These are phyloP conservation scores for Botia almorhae DNA, from an alignment of 2,797 vertebrate genomes.

Conservation along the genomic window DNA sequence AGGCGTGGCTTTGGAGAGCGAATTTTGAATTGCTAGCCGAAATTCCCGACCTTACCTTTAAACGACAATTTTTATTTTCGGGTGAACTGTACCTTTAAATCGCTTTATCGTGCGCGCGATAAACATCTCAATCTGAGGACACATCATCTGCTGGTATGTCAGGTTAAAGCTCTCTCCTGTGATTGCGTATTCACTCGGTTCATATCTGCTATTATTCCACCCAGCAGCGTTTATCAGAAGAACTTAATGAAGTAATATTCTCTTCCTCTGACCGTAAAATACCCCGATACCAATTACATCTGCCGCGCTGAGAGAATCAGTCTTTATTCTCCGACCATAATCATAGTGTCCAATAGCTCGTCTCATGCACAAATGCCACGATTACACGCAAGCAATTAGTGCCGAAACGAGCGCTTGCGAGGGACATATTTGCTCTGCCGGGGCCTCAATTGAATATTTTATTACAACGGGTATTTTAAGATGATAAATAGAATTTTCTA, in stretches of 20 bases:
- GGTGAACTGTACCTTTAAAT: neutral
- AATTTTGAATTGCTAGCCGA: no score
- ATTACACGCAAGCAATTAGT: slow-evolving; percentile 70
- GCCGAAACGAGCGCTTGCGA: slow-evolving; percentile 51
- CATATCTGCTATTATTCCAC: slow-evolving; percentile 69
- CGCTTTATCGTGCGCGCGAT: neutral
- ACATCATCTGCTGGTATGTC: slow-evolving; percentile 68
- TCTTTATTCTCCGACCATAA: slow-evolving; percentile 68
- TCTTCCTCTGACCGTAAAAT: slow-evolving; percentile 72
- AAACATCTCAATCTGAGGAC: slow-evolving; percentile 51
- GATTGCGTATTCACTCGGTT: slow-evolving; percentile 68
- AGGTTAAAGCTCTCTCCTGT: slow-evolving; percentile 45
- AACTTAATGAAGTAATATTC: slow-evolving; percentile 82
- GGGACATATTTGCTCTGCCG: slow-evolving; percentile 53
- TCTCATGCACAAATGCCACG: slow-evolving; percentile 69
- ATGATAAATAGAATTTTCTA: slow-evolving; percentile 42
- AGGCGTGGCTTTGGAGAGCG: no score
- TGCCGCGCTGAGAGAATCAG: slow-evolving; percentile 67
- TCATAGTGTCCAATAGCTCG: slow-evolving; percentile 72
- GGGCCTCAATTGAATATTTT: slow-evolving; percentile 28
- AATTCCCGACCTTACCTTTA: no score
- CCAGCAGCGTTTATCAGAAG: slow-evolving; percentile 70
- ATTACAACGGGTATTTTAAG: slow-evolving; percentile 36
- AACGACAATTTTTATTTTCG: neutral
- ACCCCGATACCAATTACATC: slow-evolving; percentile 77